Evolutionary conservation across 2,888 invertebrate genomes (phyloP), one percentile per base, ranked within the genome.

Genomic region (Pilophorus perplexus): DNA sequence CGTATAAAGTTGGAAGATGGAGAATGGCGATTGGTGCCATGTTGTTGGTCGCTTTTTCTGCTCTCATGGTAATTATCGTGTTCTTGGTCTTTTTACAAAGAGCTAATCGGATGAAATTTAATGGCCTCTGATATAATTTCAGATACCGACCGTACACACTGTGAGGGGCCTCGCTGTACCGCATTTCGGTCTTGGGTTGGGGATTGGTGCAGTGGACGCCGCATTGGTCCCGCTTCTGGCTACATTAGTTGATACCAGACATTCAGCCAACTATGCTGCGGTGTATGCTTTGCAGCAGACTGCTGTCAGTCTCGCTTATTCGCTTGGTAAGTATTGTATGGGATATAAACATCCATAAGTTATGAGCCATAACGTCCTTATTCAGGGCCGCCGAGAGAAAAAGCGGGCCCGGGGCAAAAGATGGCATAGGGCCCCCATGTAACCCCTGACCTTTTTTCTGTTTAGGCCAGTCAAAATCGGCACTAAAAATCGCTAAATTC

Each of bases 241-340:
- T 0, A 82, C 83, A 62, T 79, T 90, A 67, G 89, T 90, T 2
- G 87, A 87, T 76, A 73, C 75, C 10, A 75, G 78, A 69, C 81
- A 82, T 70, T 79, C 79, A 70, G 82, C 82, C n/a, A 83, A 84
- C 71, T 90, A 90, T 75, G 89, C 89, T 2, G 84, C 84, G 0
- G 86, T 90, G n/a, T 92, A 91, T 75, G 87, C 91, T 59, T 82
- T 92, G 64, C 90, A 89, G 73, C 91, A 92, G 78, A 85, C 86
- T 14, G 85, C 90, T 3, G 89, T 90, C 46, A 87, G 90, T 72
- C 78, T 90, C 52, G 90, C 90, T 20, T 92, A 91, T 75, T 86
- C 85, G 27, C 77, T 90, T 50, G 88, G 88, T 87, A 77, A 77
- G 48, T 54, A 50, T 10, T 18, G 4, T 46, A 4, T 16, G 8